Conservation (phyloP, 2,797 vertebrate species). For the Galaxias olidus region DNA sequence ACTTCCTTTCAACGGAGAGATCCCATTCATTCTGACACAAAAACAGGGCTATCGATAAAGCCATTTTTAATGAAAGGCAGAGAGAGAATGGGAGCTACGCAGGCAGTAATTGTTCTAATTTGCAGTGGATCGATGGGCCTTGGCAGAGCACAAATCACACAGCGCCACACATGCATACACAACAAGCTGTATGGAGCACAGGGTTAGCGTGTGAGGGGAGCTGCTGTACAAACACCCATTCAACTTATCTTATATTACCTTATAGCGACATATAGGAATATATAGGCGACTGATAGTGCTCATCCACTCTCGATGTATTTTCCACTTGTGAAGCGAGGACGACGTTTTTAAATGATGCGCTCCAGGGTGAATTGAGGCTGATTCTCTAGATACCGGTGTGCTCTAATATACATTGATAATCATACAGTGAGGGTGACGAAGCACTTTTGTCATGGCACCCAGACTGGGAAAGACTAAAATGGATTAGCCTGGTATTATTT, state of each 20-base stretch:
- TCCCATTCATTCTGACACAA: slow-evolving; percentile 49
- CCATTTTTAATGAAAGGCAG: slow-evolving; percentile 61
- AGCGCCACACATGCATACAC: slow-evolving; percentile 49
- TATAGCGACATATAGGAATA: slow-evolving; percentile 20
- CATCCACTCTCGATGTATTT: slow-evolving; percentile 57
- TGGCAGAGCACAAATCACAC: slow-evolving; percentile 66
- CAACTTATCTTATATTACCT: slow-evolving; percentile 55
- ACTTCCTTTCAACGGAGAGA: slow-evolving; percentile 8
- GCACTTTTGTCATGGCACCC: slow-evolving; percentile 61
- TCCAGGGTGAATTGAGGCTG: slow-evolving; percentile 50
- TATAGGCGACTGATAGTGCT: slow-evolving; percentile 26
- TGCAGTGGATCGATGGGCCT: slow-evolving; percentile 67
- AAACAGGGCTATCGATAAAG: slow-evolving; percentile 62
- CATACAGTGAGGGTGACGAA: slow-evolving; percentile 65
- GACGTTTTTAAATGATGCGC: slow-evolving; percentile 52
- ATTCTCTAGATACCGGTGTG: slow-evolving; percentile 48
- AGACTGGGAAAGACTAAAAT: slow-evolving; percentile 52
- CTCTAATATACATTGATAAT: slow-evolving; percentile 67
- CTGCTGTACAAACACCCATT: slow-evolving; percentile 58
- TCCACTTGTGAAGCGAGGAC: slow-evolving; percentile 48
- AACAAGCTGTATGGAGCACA: slow-evolving; percentile 41
- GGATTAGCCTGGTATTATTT: slow-evolving; percentile 67
- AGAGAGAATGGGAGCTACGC: slow-evolving; percentile 44
- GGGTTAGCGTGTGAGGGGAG: not conserved
- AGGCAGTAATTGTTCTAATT: slow-evolving; percentile 61